These are phyloP conservation scores for Eurytoma californica DNA, from an alignment of 2,888 invertebrate species.

Conservation along the genomic window DNA sequence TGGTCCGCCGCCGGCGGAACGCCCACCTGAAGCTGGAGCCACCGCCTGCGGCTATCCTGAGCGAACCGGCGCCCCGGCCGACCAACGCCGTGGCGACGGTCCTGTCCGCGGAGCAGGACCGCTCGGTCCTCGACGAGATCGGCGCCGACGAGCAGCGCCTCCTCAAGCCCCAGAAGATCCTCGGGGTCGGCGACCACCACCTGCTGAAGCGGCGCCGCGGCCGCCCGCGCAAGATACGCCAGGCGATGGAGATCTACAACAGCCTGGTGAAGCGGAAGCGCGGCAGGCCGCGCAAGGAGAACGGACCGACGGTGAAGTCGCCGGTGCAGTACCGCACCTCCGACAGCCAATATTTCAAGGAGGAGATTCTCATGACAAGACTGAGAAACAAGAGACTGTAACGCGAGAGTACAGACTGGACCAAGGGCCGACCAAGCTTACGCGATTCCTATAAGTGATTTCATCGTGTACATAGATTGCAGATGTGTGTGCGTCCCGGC, in stretches of 20 bases:
- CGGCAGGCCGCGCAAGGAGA: slow-evolving; percentile 46
- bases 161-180: slow-evolving; percentile 31
- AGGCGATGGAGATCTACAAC: slow-evolving; percentile 23
- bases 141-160: slow-evolving; percentile 11
- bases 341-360: slow-evolving; percentile 45
- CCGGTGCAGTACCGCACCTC: slow-evolving; percentile 26
- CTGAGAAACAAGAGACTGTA: slow-evolving; percentile 53
- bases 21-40: background rate
- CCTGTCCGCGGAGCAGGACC: slow-evolving; percentile 29
- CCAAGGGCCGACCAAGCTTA: too few species aligned
- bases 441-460: too few species aligned
- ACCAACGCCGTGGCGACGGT: slow-evolving; percentile 51
- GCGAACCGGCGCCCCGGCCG: slow-evolving; percentile 32
- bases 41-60: background rate
- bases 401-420: background rate
- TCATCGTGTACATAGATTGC: too few species aligned
- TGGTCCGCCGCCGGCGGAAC: background rate
- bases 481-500: too few species aligned
- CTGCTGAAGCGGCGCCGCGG: slow-evolving; percentile 46
- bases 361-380: slow-evolving; percentile 51
- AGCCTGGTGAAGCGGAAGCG: slow-evolving; percentile 30
- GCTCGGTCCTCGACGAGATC: slow-evolving; percentile 3
- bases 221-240: slow-evolving; percentile 38
- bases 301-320: background rate
- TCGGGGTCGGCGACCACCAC: slow-evolving; percentile 21